Evolutionary conservation across 2,113 vertebrate genomes (phyloP).

Genomic region (Pterocles gutturalis): DNA sequence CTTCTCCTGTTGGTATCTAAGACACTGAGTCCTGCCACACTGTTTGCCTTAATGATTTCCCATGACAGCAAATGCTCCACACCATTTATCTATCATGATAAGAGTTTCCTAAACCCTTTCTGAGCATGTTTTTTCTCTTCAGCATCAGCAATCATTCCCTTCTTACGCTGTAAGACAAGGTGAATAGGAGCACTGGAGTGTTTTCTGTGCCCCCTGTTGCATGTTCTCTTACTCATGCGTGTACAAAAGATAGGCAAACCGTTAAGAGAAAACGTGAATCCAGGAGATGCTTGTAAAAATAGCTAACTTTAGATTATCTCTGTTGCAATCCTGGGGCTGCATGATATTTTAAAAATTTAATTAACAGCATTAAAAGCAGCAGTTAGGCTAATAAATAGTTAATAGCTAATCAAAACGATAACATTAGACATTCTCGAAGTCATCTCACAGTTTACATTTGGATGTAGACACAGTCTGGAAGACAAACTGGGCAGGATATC

Average conservation of each 20-base stretch:
- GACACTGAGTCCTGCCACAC: neutral
- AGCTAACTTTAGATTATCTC: neutral
- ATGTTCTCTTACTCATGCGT: neutral
- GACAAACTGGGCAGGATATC: neutral
- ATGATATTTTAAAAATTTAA: neutral
- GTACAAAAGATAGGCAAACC: neutral
- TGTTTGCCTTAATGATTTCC: neutral
- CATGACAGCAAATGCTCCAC: neutral
- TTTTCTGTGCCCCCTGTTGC: rapidly evolving
- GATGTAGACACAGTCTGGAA: neutral
- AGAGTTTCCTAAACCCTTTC: neutral
- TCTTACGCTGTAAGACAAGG: neutral
- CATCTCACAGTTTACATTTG: neutral
- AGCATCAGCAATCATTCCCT: neutral
- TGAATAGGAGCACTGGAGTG: neutral
- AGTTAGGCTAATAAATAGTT: neutral
- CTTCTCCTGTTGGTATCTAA: neutral
- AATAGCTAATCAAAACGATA: neutral
- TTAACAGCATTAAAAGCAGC: neutral
- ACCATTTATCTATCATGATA: neutral
- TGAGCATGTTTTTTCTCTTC: neutral
- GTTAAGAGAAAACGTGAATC: neutral
- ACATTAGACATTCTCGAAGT: neutral
- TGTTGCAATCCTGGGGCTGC: neutral
- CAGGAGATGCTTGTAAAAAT: neutral